Evolutionary conservation across 2,888 invertebrate species (phyloP), one percentile per base, ranked within the genome.

Genomic region (Epirrhoe tristata): DNA sequence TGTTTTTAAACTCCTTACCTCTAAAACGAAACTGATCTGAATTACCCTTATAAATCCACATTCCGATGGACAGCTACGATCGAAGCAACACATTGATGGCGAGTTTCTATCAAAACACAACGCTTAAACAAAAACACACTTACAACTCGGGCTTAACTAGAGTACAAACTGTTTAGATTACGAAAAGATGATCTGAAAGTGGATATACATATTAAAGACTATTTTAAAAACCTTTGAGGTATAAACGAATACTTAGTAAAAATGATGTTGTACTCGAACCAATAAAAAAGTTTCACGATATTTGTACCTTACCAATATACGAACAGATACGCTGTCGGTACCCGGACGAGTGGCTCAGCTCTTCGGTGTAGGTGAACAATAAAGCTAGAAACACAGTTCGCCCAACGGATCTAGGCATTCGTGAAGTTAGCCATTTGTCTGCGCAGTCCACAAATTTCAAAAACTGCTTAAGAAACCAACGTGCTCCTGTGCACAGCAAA

Each of bases 21-120:
- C 48, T 58, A 36, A 36, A 57, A 46, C 65, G 14, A 56, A 54
- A 56, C 61, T 50, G 50, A 62, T 61, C 58, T 24, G 24, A 56
- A 63, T 63, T 46, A 48, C 54, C 14, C 39, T 5, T 53, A 54
- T 67, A 66, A 69, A 63, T 67, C 51, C 55, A 61, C 58, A 61
- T 66, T 61, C 6, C 36, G 14, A 61, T 62, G 58, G 71, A 64
- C 71, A 66, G 67, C 57, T 63, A 66, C 61, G 58, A 58, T 53
- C 63, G 50, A 67, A 17, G 17, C 34, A 60, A 63, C 50, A 58
- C 51, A 67, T 62, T 68, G 53, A 69, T 66, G 32, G 59, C 53
- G 63, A 24, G 58, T 66, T 66, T 53, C 57, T 63, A 58, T 66
- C 63, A 60, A 68, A 67, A 69, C 68, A 53, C 12, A 34, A 58